Percentiles rank a stretch among this genome's conserved stretches.
Conservation (phyloP, 2,113 vertebrate genomes). For the Cryptotis parvus region DNA sequence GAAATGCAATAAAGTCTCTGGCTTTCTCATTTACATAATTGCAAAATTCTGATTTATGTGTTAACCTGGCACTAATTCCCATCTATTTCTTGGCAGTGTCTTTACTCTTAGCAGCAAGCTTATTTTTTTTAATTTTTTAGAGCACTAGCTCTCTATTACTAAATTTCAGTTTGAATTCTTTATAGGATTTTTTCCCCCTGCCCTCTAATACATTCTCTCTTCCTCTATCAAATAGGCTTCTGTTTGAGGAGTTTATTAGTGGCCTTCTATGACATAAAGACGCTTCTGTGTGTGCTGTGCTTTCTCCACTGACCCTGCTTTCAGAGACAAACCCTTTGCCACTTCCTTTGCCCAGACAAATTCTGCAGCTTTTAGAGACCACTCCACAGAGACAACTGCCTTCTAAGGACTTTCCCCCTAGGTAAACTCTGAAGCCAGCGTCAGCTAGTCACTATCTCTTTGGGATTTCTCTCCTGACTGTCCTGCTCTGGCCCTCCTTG, state of each 20-base stretch:
- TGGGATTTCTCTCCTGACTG: neutral
- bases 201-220: constrained; percentile 73
- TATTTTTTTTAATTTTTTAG: constrained; percentile 63
- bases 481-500: neutral
- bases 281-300: constrained; percentile 55
- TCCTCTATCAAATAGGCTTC: constrained; percentile 68
- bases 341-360: constrained; percentile 36
- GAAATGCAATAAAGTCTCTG: constrained; percentile 72
- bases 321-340: constrained; percentile 13
- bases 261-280: constrained; percentile 67
- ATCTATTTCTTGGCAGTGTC: constrained; percentile 69
- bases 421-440: neutral
- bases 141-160: constrained; percentile 79
- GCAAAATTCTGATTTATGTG: constrained; percentile 76
- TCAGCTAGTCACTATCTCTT: neutral
- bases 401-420: neutral
- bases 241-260: constrained; percentile 60
- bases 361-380: neutral
- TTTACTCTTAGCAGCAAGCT: constrained; percentile 71
- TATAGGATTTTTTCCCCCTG: constrained; percentile 63
- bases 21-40: constrained; percentile 74
- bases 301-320: constrained; percentile 13
- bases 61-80: constrained; percentile 71
- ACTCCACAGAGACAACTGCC: neutral
- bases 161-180: constrained; percentile 78